phyloP scores from a whole-genome alignment of 2,888 invertebrate genomes.

The Melitaea athalia region DNA sequence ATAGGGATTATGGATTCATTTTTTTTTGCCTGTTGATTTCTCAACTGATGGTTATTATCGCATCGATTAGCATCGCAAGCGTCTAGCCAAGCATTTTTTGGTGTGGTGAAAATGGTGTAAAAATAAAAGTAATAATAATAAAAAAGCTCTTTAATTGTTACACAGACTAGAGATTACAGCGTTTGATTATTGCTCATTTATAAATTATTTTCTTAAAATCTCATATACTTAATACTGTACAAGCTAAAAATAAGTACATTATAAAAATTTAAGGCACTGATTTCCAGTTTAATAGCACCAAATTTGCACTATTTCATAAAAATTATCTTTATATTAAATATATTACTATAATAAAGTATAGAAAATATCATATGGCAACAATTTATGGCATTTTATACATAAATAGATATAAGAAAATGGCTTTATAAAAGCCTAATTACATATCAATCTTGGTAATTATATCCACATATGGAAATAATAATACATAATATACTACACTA shows the following conservation, averaged over 20 bases:
- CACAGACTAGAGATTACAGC: constrained; percentile 74
- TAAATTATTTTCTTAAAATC: constrained; percentile 61
- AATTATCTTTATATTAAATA: not conserved
- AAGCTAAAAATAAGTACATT: constrained; percentile 49
- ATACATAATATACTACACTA: not conserved
- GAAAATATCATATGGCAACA: constrained; percentile 7
- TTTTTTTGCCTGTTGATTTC: too few relatives aligned
- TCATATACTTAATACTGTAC: constrained; percentile 28
- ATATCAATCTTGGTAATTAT: not conserved
- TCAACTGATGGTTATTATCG: too few relatives aligned
- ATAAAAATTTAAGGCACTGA: constrained; percentile 66
- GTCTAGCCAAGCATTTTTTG: too few relatives aligned
- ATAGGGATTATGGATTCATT: too few relatives aligned
- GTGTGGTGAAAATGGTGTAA: not conserved
- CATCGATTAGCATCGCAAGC: too few relatives aligned
- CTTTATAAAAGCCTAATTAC: not conserved
- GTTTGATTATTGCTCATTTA: constrained; percentile 57
- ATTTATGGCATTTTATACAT: not conserved
- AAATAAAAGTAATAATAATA: constrained; percentile 46
- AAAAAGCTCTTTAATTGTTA: constrained; percentile 74
- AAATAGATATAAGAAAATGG: not conserved
- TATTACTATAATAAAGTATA: not conserved
- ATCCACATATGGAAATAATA: too few relatives aligned
- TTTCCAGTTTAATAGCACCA: constrained; percentile 42
- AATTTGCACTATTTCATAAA: not conserved